phyloP scores from a whole-genome alignment of 2,797 vertebrate genomes.

The Amphiprion clarkii region DNA sequence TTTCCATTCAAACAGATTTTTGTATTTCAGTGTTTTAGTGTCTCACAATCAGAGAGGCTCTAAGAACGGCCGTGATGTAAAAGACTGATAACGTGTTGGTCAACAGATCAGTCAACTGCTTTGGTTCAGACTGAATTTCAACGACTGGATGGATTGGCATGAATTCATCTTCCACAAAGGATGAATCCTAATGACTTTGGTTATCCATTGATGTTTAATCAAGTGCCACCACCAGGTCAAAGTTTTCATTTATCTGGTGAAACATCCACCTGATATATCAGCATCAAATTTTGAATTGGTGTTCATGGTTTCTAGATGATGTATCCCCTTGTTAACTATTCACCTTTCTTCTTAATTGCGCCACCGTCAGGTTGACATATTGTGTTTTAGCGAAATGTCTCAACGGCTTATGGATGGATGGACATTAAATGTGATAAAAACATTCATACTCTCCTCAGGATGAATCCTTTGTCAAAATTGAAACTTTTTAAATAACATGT shows the following conservation, averaged over 20 bases:
- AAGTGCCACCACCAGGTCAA: not conserved
- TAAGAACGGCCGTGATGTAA: not conserved
- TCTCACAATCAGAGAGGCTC: not conserved
- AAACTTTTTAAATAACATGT: too few species aligned
- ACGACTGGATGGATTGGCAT: not conserved
- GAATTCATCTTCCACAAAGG: not conserved
- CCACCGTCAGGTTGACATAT: not conserved
- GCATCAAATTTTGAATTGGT: too few species aligned
- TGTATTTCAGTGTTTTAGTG: not conserved
- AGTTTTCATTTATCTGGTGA: not conserved
- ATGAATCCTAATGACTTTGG: not conserved
- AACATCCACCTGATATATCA: not conserved
- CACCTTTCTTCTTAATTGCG: not conserved
- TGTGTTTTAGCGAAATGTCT: not conserved
- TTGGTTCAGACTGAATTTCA: not conserved
- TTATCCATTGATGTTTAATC: not conserved
- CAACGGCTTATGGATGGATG: not conserved
- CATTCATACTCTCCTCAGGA: not conserved
- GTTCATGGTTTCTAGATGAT: not conserved
- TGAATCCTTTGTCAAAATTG: not conserved
- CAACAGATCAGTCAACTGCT: not conserved
- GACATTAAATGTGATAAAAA: not conserved
- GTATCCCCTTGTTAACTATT: not conserved
- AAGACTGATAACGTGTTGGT: not conserved
- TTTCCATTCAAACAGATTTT: conserved; percentile 3